A percentile compares a stretch with the other conserved stretches of the same genome.
These are phyloP conservation scores for Timandra comae DNA, from an alignment of 2,888 invertebrate species.

Conservation along the genomic window DNA sequence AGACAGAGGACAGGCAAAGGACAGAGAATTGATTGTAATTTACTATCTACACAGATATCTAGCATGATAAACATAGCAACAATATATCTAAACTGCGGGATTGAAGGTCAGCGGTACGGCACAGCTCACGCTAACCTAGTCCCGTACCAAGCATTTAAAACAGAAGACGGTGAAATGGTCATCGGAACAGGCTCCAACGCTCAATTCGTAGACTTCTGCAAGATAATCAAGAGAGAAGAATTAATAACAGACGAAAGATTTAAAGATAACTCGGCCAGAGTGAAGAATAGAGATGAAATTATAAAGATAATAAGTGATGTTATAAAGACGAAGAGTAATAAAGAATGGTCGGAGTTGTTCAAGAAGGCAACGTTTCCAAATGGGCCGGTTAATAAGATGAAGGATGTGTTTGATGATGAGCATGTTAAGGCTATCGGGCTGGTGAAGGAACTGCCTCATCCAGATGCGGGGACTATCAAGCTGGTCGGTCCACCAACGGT, in stretches of 20 bases:
- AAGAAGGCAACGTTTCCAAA: constrained; percentile 87
- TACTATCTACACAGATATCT: constrained; percentile 94
- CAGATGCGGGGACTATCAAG: constrained; percentile 82
- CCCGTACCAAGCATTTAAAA: constrained; percentile 93
- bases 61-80: constrained; percentile 92
- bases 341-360: constrained; percentile 85
- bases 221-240: constrained; percentile 76
- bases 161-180: constrained; percentile 89
- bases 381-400: constrained; percentile 92
- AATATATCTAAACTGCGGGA: constrained; percentile 91
- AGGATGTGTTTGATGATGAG: constrained; percentile 90
- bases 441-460: constrained; percentile 83
- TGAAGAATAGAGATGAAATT: constrained; percentile 84
- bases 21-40: constrained; percentile 94
- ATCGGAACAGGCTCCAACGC: constrained; percentile 91
- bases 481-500: constrained; percentile 91
- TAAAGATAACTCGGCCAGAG: constrained; percentile 83
- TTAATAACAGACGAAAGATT: constrained; percentile 81
- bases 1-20: constrained; percentile 86
- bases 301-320: constrained; percentile 78
- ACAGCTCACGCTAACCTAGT: constrained; percentile 96
- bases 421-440: constrained; percentile 86
- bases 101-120: constrained; percentile 89
- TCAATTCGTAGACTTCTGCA: constrained; percentile 86
- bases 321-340: constrained; percentile 78